Conservation (phyloP, 2,888 invertebrate species). For the Spodoptera littoralis region DNA sequence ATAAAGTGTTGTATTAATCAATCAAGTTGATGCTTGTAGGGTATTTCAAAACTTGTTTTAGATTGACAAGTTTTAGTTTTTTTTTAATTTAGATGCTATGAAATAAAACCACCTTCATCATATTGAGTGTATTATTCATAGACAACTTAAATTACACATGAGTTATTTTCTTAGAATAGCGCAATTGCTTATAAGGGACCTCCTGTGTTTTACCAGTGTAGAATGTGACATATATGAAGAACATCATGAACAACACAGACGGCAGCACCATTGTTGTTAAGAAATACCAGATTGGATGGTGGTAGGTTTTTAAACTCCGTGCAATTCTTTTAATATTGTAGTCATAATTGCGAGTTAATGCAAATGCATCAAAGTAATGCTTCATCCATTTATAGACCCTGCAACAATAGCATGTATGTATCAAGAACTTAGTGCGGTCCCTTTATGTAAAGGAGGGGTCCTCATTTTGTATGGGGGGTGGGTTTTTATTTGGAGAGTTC, state of each 20-base stretch:
- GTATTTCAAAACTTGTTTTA: too few species aligned
- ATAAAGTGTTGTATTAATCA: constrained; percentile 52
- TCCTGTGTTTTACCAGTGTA: constrained; percentile 43
- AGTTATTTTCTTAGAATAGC: constrained; percentile 37
- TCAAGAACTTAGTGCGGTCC: too few species aligned
- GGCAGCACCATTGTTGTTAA: constrained; percentile 53
- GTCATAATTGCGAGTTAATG: constrained; percentile 2
- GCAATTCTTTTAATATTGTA: constrained; percentile 9
- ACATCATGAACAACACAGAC: constrained; percentile 25
- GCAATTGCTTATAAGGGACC: constrained; percentile 41
- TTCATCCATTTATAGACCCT: constrained; percentile 56
- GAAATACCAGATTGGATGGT: constrained; percentile 44
- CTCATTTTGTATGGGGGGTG: too few species aligned
- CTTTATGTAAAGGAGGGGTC: too few species aligned
- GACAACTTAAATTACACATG: constrained; percentile 32
- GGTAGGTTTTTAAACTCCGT: constrained; percentile 14
- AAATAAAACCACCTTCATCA: constrained; percentile 26
- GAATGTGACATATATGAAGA: constrained; percentile 53
- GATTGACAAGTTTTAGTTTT: constrained; percentile 16
- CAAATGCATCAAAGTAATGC: constrained; percentile 21
- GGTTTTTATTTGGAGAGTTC: too few species aligned
- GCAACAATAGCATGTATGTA: constrained; percentile 23
- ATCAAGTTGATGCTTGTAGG: too few species aligned
- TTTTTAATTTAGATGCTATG: constrained; percentile 24
- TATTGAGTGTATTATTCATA: constrained; percentile 6